Evolutionary conservation across 2,113 vertebrate species (phyloP).

Genomic region (Periophthalmus modestus): DNA sequence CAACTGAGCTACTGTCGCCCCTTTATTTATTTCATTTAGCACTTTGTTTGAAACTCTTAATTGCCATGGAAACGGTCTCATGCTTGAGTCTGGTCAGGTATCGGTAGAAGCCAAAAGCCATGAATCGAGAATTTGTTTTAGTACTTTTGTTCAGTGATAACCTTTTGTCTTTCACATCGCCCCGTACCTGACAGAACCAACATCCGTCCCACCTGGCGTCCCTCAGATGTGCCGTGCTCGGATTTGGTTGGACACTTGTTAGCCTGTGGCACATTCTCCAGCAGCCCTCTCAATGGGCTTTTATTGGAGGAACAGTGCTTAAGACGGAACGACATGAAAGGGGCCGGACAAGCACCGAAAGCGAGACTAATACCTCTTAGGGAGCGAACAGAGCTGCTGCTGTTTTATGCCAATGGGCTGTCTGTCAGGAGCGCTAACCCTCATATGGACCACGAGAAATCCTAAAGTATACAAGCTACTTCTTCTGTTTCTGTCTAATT

Average conservation of each 20-base stretch:
- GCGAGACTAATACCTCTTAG: slow-evolving; percentile 67
- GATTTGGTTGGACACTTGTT: slow-evolving; percentile 52
- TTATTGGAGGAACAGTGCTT: slow-evolving; percentile 68
- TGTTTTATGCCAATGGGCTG: slow-evolving; percentile 43
- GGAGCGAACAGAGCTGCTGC: slow-evolving; percentile 57
- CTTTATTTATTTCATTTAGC: no score
- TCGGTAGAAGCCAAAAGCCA: no score
- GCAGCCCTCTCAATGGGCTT: slow-evolving; percentile 65
- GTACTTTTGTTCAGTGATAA: not conserved
- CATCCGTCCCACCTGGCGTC: slow-evolving; percentile 60
- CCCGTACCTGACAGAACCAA: slow-evolving; percentile 43
- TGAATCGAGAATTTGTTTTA: not conserved
- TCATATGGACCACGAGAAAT: slow-evolving; percentile 41
- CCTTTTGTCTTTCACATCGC: not conserved
- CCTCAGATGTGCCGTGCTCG: slow-evolving; percentile 57
- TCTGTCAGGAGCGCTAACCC: slow-evolving; percentile 44
- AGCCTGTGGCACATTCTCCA: slow-evolving; percentile 64
- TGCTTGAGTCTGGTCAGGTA: not conserved
- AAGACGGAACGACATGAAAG: slow-evolving; percentile 69
- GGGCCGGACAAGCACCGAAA: slow-evolving; percentile 55
- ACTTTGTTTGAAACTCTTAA: no score
- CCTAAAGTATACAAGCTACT: slow-evolving; percentile 71
- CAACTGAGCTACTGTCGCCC: no score
- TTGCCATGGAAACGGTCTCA: no score
- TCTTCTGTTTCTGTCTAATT: slow-evolving; percentile 30